Evolutionary conservation across 2,113 vertebrate genomes (phyloP).

Genomic region (Bos indicus): DNA sequence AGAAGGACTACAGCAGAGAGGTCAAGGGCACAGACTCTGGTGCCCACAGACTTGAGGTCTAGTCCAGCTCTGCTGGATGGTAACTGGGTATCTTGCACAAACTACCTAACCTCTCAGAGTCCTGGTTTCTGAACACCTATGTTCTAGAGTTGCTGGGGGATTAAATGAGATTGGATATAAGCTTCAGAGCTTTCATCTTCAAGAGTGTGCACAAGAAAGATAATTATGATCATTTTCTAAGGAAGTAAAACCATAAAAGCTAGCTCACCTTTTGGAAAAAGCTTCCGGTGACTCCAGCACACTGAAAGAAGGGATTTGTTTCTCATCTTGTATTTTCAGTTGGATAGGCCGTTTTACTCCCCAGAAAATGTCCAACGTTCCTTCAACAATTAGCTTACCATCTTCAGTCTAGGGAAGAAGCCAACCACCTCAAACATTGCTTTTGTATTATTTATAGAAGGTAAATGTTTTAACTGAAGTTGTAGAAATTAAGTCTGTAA

Average conservation of each 20-base stretch:
- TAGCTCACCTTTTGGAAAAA: constrained; percentile 84
- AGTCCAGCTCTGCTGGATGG: background rate
- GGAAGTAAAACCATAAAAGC: background rate
- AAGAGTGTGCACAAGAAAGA: background rate
- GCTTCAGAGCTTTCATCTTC: background rate
- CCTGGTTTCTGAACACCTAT: background rate
- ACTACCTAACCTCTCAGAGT: background rate
- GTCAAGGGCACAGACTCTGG: background rate
- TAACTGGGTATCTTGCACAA: background rate
- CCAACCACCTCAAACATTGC: background rate
- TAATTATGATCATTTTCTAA: background rate
- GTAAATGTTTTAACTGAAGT: background rate
- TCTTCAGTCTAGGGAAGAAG: constrained; percentile 70
- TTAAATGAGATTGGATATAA: background rate
- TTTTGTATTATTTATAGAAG: background rate
- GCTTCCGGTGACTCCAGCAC: constrained; percentile 75
- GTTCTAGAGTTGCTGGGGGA: background rate
- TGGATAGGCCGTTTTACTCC: constrained; percentile 88
- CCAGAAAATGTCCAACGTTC: constrained; percentile 91
- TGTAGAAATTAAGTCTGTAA: background rate
- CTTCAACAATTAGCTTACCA: constrained; percentile 85
- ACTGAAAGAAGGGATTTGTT: constrained; percentile 78
- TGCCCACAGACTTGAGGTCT: accelerated
- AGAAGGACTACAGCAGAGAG: background rate
- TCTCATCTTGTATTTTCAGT: constrained; percentile 95